Evolutionary conservation across 2,888 invertebrate species (phyloP), one percentile per base, ranked within the genome.

Genomic region (Tanytarsus gracilentus): DNA sequence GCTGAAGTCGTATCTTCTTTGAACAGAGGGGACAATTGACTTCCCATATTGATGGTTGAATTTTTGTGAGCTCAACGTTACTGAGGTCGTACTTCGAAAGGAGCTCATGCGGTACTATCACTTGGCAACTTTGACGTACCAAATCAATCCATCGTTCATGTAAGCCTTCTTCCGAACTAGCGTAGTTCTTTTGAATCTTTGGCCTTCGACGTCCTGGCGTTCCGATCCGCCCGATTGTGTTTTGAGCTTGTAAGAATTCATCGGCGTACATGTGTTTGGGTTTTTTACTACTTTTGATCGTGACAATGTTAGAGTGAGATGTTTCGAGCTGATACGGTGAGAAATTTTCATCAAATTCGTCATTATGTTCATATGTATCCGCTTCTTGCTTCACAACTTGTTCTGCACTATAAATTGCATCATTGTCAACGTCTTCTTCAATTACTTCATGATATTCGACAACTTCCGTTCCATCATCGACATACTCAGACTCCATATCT

Each of bases 131-230:
- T 23, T 58, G 58, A 11, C 58, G 44, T 2, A 58, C 48, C 11
- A 58, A 18, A 30, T 58, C 58, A 6, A 21, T 26, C 58, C 58
- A 58, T 14, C 48, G 16, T 7, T 58, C 58, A 2, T 48, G 9
- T 4, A 48, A 29, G 18, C 58, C 58, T 44, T 58, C 58, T 4
- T 58, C 58, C 8, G 58, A 48, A 2, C 29, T 27, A 14, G 58
- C 21, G 11, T 58, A 58, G 7, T 48, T 23, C 27, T 58, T 58
- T 9, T 44, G 58, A n/a, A 58, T 44, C 9, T 58, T 58, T 16
- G 58, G 58, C 48, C 58, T 8, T 23, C 58, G 3, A n/a, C 58
- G 27, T 1, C 58, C 58, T n/a, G 58, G 58, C 2, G 58, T 58
- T 29, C 58, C 58, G 14, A 58, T 48, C 8, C 48, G 6, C 7